A percentile compares a stretch with the other conserved stretches of the same genome.
These are phyloP conservation scores for Anarhynchus alexandrinus DNA, from an alignment of 2,113 vertebrate genomes.

Conservation along the genomic window DNA sequence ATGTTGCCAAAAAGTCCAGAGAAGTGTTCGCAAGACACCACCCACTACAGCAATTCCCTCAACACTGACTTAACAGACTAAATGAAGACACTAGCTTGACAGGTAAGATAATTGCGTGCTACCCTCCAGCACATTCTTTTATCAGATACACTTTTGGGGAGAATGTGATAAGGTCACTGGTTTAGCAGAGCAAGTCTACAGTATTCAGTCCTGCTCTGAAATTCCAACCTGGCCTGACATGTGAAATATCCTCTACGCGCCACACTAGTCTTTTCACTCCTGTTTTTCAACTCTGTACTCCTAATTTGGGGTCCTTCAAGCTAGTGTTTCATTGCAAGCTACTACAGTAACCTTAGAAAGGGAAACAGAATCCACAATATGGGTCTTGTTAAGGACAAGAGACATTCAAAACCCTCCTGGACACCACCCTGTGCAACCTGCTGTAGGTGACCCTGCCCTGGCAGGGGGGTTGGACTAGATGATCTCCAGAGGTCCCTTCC, in stretches of 20 bases:
- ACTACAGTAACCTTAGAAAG: neutral
- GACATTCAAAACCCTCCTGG: too few relatives aligned
- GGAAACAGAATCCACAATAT: neutral
- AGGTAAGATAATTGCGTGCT: constrained; percentile 49
- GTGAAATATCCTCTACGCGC: neutral
- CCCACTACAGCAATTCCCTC: neutral
- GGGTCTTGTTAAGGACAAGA: neutral
- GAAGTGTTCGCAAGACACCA: constrained; percentile 1
- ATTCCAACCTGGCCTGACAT: neutral
- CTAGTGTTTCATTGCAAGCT: neutral
- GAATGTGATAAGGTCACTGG: constrained; percentile 35
- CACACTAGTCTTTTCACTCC: neutral
- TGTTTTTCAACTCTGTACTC: neutral
- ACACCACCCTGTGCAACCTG: too few relatives aligned
- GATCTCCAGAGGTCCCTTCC: too few relatives aligned
- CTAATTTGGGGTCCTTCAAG: neutral
- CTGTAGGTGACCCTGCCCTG: too few relatives aligned
- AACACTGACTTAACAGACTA: neutral
- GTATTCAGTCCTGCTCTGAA: neutral
- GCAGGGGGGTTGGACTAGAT: too few relatives aligned
- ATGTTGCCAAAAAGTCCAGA: constrained; percentile 10
- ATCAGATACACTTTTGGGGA: constrained; percentile 25
- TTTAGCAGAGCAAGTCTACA: constrained; percentile 25
- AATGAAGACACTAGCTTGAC: constrained; percentile 52
- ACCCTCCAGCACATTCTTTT: constrained; percentile 56